Conservation (phyloP, 2,113 vertebrate genomes). For the Mola mola region DNA sequence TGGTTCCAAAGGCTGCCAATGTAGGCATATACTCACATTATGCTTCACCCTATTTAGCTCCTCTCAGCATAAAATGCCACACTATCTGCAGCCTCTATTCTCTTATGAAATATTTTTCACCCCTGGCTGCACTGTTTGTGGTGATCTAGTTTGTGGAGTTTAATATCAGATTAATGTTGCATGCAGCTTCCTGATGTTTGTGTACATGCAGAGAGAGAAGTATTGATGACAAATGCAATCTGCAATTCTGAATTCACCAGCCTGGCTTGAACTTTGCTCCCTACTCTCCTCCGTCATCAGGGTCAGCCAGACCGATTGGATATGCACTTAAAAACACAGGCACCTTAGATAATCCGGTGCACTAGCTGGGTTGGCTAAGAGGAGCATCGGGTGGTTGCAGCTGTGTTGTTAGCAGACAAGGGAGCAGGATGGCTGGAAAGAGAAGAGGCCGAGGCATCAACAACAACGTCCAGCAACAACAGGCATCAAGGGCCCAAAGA, state of each 20-base stretch:
- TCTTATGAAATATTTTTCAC: background rate
- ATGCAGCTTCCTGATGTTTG: background rate
- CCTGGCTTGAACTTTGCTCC: constrained; percentile 76
- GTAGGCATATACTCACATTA: background rate
- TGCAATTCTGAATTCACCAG: constrained; percentile 10
- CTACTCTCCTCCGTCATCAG: constrained; percentile 61
- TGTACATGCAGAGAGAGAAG: background rate
- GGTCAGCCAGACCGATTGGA: constrained; percentile 40
- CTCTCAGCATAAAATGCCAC: background rate
- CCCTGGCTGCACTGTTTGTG: background rate
- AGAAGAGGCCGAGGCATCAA: constrained; percentile 66
- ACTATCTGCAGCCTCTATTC: background rate
- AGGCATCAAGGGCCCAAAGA: constrained; percentile 31
- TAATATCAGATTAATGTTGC: background rate
- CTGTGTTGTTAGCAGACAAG: background rate
- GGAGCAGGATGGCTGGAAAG: constrained; percentile 67
- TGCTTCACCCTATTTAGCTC: background rate
- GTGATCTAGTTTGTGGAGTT: background rate
- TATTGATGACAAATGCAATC: constrained; percentile 27
- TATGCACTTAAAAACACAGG: constrained; percentile 28
- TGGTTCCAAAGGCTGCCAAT: constrained; percentile 59
- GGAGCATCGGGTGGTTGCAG: constrained; percentile 2
- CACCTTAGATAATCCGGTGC: constrained; percentile 4
- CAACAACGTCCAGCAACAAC: constrained; percentile 46
- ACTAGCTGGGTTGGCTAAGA: constrained; percentile 13